phyloP scores from a whole-genome alignment of 1,140 invertebrate genomes.

The Cephus cinctus region DNA sequence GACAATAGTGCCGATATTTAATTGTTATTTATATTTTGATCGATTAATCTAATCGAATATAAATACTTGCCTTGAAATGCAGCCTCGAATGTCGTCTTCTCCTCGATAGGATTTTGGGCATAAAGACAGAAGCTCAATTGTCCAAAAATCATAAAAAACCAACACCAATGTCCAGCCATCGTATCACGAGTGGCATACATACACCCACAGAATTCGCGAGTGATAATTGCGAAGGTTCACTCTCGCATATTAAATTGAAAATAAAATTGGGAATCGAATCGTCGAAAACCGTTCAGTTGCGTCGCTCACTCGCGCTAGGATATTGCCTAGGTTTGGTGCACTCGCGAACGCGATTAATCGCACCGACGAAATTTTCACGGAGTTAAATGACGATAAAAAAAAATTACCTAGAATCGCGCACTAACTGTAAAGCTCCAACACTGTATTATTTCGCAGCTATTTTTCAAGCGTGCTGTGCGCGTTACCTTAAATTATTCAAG shows the following conservation, averaged over 20 bases:
- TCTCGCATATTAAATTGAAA: constrained; percentile 28
- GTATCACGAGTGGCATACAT: constrained; percentile 30
- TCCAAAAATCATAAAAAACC: constrained; percentile 41
- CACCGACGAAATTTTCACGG: neutral
- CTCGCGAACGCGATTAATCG: no score
- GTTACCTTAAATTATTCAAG: neutral
- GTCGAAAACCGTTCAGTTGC: neutral
- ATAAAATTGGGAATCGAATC: no score
- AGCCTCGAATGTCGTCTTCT: constrained; percentile 57
- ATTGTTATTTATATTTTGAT: no score
- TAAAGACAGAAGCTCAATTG: constrained; percentile 27
- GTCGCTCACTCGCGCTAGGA: neutral
- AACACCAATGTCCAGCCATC: constrained; percentile 33
- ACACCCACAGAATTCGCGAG: constrained; percentile 7
- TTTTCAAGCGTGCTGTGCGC: neutral
- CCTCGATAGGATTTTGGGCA: constrained; percentile 45
- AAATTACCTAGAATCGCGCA: neutral
- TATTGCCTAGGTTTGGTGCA: no score
- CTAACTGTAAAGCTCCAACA: neutral
- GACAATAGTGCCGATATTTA: no score
- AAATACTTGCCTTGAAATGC: constrained; percentile 59
- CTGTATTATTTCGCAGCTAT: neutral
- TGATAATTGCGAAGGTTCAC: constrained; percentile 22
- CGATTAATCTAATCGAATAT: no score
- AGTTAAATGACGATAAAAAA: neutral